These are phyloP conservation scores for Nasonia vitripennis DNA, from an alignment of 1,140 invertebrate species.

Conservation along the genomic window DNA sequence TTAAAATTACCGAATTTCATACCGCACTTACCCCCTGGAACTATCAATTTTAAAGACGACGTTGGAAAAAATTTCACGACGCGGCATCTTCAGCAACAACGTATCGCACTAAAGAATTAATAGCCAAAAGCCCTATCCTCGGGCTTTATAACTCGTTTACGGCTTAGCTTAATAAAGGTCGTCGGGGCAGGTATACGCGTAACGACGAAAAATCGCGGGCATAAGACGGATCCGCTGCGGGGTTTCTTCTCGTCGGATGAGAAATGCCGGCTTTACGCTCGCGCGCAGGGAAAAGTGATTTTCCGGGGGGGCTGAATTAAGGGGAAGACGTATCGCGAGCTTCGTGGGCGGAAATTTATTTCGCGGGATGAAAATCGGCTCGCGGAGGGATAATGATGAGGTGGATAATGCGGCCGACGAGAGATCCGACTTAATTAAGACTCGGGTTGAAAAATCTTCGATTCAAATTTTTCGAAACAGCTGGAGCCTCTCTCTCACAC, in stretches of 20 bases:
- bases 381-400: not conserved
- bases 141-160: not conserved
- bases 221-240: not conserved
- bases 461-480: too few species aligned
- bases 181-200: not conserved
- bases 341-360: not conserved
- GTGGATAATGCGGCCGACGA: not conserved
- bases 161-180: conserved; percentile 4
- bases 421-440: not conserved
- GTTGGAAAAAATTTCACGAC: not conserved
- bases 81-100: not conserved
- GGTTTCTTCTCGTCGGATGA: not conserved
- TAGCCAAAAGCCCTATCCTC: not conserved
- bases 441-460: not conserved
- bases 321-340: not conserved
- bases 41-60: not conserved
- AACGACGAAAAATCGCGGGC: not conserved
- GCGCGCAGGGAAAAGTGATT: not conserved
- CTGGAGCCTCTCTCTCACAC: too few species aligned
- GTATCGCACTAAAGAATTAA: not conserved
- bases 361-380: not conserved
- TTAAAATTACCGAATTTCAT: conserved; percentile 1
- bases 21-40: not conserved
- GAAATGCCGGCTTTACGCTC: not conserved
- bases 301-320: not conserved